phyloP scores from a whole-genome alignment of 2,888 invertebrate species.

The Drosophila parthenogenetica region DNA sequence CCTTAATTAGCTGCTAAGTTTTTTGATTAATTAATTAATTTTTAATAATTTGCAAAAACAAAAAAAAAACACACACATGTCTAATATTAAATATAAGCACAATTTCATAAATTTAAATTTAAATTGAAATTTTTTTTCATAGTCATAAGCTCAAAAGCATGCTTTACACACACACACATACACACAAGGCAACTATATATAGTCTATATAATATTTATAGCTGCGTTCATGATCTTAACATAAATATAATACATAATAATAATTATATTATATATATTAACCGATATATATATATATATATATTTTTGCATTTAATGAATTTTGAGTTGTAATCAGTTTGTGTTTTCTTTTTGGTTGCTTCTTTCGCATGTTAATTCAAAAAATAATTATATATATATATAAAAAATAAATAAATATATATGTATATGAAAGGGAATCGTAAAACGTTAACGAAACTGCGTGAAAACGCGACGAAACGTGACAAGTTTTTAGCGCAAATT shows the following conservation, averaged over 20 bases:
- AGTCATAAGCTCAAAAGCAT: conserved; percentile 64
- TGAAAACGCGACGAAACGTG: conserved; percentile 9
- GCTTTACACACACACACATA: conserved; percentile 50
- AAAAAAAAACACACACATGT: conserved; percentile 33
- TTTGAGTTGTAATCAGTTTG: conserved; percentile 33
- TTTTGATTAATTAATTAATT: conserved; percentile 40
- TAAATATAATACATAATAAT: conserved; percentile 25
- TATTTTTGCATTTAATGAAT: conserved; percentile 60
- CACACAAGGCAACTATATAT: conserved; percentile 30
- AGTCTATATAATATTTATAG: conserved; percentile 40
- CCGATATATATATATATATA: conserved; percentile 34
- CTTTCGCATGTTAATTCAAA: conserved; percentile 42
- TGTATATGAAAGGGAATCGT: conserved; percentile 1
- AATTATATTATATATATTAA: conserved; percentile 31
- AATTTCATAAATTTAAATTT: conserved; percentile 6
- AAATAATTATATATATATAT: conserved; percentile 6
- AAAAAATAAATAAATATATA: conserved; percentile 8
- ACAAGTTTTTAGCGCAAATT: conserved; percentile 50
- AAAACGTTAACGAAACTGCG: conserved; percentile 35
- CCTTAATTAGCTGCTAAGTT: conserved; percentile 72
- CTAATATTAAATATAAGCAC: conserved; percentile 51
- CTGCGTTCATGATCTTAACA: conserved; percentile 51
- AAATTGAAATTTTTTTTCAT: conserved; percentile 41
- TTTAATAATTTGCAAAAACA: conserved; percentile 24
- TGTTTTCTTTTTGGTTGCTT: conserved; percentile 13